Percentiles rank a stretch among this genome's conserved stretches.
Evolutionary conservation across 2,113 vertebrate species (phyloP).

Genomic region (Saguinus midas): DNA sequence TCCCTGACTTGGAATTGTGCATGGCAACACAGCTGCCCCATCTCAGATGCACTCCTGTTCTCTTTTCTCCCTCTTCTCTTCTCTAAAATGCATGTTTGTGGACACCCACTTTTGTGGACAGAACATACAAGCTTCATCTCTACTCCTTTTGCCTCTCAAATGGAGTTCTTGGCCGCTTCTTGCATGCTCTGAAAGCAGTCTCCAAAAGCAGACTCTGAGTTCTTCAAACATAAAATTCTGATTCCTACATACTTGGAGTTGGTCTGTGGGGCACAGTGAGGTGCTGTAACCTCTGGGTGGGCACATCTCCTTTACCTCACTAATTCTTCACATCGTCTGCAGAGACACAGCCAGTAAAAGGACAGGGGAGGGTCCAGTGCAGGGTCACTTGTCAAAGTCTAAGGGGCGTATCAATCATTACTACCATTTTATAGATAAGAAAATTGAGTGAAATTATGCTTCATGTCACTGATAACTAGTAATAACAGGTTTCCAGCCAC

Average conservation of each 20-base stretch:
- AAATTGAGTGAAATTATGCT: neutral
- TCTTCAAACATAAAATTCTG: neutral
- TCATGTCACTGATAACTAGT: neutral
- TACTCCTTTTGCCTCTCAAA: neutral
- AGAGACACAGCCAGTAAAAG: neutral
- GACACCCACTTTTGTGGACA: neutral
- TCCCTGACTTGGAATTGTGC: neutral
- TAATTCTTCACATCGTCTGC: neutral
- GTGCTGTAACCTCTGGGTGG: neutral
- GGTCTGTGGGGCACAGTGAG: accelerated
- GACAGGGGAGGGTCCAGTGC: neutral
- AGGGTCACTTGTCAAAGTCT: neutral
- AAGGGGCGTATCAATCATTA: neutral
- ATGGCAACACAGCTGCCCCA: neutral
- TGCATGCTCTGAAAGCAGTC: neutral
- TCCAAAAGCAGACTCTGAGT: neutral
- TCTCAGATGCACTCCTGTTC: no score
- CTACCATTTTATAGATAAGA: neutral
- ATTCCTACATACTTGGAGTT: no score
- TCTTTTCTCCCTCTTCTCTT: neutral
- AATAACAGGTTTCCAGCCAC: neutral
- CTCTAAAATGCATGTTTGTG: neutral
- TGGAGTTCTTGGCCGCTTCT: neutral
- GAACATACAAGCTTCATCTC: neutral
- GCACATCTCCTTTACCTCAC: no score